phyloP scores from a whole-genome alignment of 2,888 invertebrate species.

The Protophormia terraenovae region DNA sequence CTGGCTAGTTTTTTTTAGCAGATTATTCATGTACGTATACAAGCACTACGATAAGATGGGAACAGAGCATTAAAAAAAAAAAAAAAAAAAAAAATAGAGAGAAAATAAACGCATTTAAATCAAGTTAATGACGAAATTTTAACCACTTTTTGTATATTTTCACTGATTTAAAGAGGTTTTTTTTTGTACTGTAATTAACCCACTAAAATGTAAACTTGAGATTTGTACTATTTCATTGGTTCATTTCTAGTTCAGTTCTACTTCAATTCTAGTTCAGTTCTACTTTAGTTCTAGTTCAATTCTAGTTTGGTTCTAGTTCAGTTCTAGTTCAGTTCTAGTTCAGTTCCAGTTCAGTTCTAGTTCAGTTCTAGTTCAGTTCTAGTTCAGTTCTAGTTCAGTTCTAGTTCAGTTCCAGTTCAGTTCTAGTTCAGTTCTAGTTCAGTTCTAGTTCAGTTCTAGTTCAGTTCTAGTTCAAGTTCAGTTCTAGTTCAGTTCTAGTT shows the following conservation, averaged over 20 bases:
- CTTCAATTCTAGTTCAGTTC: neutral
- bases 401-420: neutral
- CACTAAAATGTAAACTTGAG: too few species aligned
- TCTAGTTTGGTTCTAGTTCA: too few species aligned
- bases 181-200: too few species aligned
- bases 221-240: too few species aligned
- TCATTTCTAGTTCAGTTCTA: neutral
- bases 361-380: neutral
- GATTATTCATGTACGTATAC: neutral
- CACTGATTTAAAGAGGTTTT: too few species aligned
- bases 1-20: neutral
- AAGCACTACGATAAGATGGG: neutral
- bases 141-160: slow-evolving; percentile 15
- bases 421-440: neutral
- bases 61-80: too few species aligned
- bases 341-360: neutral
- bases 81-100: neutral
- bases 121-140: slow-evolving; percentile 44
- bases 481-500: neutral
- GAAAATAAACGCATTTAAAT: slow-evolving; percentile 36
- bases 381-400: neutral
- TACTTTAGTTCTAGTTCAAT: neutral
- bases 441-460: neutral
- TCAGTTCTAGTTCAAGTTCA: neutral
- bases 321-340: neutral